Evolutionary conservation across 2,113 vertebrate species (phyloP), one percentile per base, ranked within the genome.

Genomic region (Sphaerodactylus townsendi): DNA sequence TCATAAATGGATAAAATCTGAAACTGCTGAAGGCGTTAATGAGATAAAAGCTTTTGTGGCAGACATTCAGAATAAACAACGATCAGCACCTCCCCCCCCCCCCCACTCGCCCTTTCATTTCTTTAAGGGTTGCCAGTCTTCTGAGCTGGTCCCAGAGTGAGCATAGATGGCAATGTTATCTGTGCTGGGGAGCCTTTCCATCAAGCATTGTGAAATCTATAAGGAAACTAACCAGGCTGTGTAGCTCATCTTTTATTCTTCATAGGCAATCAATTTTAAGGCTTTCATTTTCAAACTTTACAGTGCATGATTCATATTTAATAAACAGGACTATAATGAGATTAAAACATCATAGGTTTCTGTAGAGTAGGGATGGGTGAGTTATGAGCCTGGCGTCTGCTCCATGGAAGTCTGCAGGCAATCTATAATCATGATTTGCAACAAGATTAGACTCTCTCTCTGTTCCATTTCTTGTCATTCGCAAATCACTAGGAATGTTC

Each of bases 401-500:
- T 86, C 84, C 10, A 23, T 88, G 48, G 74, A 93, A 89, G 73
- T 44, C 84, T 59, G 17, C 85, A 86, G 89, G 82, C 74, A 71
- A 87, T 87, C 68, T 86, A 87, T 89, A 93, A 88, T 77, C 25
- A 41, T 82, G 89, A 86, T 90, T 90, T 94, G 84, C 77, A 77
- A 75, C 64, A 50, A 85, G 87, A 90, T 91, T 86, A 89, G 84
- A 90, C 69, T 30, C 69, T 80, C 23, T 88, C 90, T 91, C 85
- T 89, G 78, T 88, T 92, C 62, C 75, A 93, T 37, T 87, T 91
- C 68, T 2, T 88, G 73, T 84, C 86, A 88, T 25, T 88, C 64
- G 11, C 53, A 65, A 78, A 77, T 85, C 77, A 85, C 86, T 2
- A 13, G 39, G 14, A 80, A 83, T n/a, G 82, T 41, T 77, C 68